Percentiles rank a stretch among this genome's conserved stretches.
Evolutionary conservation across 2,113 vertebrate genomes (phyloP).

Genomic region (Silurus glanis): DNA sequence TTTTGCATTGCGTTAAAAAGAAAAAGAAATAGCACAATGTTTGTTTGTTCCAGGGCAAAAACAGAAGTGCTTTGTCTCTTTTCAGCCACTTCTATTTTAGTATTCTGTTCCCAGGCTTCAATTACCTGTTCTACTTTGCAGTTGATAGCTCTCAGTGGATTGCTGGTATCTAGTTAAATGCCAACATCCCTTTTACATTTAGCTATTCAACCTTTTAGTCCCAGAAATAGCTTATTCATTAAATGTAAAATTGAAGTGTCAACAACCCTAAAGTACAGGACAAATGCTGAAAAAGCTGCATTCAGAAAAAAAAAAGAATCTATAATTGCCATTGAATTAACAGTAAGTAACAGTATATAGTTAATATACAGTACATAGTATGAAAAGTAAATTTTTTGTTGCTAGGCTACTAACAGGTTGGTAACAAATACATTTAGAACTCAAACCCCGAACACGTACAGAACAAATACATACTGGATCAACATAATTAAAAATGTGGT

Average conservation of each 20-base stretch:
- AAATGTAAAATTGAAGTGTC: constrained; percentile 23
- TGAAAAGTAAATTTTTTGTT: not conserved
- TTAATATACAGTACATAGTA: not conserved
- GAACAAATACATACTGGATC: not conserved
- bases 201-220: constrained; percentile 36
- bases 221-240: constrained; percentile 29
- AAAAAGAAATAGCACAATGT: not conserved
- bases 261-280: not conserved
- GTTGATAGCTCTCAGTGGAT: constrained; percentile 54
- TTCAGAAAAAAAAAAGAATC: not conserved
- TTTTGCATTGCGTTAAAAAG: not conserved
- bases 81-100: not conserved
- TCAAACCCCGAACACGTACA: not conserved
- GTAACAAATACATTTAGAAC: too few relatives aligned
- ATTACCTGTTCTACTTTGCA: constrained; percentile 48
- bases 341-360: not conserved
- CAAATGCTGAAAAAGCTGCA: not conserved
- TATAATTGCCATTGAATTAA: not conserved
- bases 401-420: not conserved
- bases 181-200: constrained; percentile 42
- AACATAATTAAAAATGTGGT: not conserved
- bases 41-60: constrained; percentile 26
- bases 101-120: constrained; percentile 39
- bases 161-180: constrained; percentile 47
- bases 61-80: not conserved